These are phyloP conservation scores for Andrena minutula DNA, from an alignment of 2,888 invertebrate genomes.

Conservation along the genomic window DNA sequence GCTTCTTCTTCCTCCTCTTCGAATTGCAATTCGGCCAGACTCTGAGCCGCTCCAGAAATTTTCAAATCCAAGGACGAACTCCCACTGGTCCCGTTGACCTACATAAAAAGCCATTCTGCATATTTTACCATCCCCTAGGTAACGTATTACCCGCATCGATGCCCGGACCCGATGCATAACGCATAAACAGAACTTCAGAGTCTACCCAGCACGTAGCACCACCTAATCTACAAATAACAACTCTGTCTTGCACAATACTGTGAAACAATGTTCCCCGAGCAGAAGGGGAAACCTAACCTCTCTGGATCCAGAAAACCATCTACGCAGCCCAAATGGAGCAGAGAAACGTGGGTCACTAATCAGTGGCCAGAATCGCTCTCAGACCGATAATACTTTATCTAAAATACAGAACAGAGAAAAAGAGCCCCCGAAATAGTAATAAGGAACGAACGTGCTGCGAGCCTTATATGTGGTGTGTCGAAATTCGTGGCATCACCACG, in stretches of 20 bases:
- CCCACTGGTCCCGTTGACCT: conserved; percentile 90
- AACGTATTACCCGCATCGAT: too few relatives aligned
- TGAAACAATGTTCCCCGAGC: conserved; percentile 23
- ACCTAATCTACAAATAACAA: too few relatives aligned
- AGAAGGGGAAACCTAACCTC: conserved; percentile 46
- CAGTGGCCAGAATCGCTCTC: conserved; percentile 15
- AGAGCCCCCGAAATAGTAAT: neutral
- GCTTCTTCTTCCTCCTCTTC: conserved; percentile 98
- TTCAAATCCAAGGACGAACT: conserved; percentile 86
- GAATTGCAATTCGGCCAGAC: conserved; percentile 95
- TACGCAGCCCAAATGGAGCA: neutral
- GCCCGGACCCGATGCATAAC: too few relatives aligned
- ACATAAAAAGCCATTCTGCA: neutral
- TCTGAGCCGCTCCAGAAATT: conserved; percentile 90
- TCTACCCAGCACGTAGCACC: too few relatives aligned
- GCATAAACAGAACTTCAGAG: too few relatives aligned
- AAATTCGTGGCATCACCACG: neutral
- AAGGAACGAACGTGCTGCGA: conserved; percentile 31
- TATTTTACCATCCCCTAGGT: neutral
- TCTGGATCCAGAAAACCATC: neutral
- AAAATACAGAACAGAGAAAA: neutral
- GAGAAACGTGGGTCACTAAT: too few relatives aligned
- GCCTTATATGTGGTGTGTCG: neutral
- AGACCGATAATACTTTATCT: neutral
- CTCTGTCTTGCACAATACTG: conserved; percentile 48